Evolutionary conservation across 2,888 invertebrate genomes (phyloP), one percentile per base, ranked within the genome.

Genomic region (Bhutanitis thaidina): DNA sequence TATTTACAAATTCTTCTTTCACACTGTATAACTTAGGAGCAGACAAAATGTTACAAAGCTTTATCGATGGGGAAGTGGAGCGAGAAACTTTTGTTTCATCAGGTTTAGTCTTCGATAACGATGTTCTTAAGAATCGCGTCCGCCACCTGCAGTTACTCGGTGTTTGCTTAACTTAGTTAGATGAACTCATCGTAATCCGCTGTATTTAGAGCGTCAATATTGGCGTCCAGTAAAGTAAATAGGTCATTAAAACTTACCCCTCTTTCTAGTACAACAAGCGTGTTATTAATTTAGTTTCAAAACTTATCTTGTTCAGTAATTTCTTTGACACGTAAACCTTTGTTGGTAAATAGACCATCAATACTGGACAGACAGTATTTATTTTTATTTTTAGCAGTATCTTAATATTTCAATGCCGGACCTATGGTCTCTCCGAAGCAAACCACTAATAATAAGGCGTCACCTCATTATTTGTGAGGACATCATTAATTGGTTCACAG

Each of bases 281-380:
- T 27, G 14, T 41, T 43, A 49, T 49, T 49, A 41, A 49, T 49
- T 43, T 43, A 43, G 34, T 41, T 36, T 25, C 41, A 5, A 48
- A 49, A 41, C 41, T 47, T 39, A 39, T 39, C 40, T 41, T 49
- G 48, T 49, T 41, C 41, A 12, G 29, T 49, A 49, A 49, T 49
- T 43, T 16, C 41, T 49, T 49, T 49, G 41, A 49, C 41, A 43
- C 41, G 36, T 9, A 15, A 15, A 14, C 35, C 41, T 12, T 43
- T 49, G 29, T 43, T 36, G 25, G 20, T 40, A 29, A 49, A 48
- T 35, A 12, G 12, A 27, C 20, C 20, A 20, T n/a, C 20, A 20
- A 20, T 5, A 20, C 20, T 5, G 5, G 20, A 20, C 20, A 20
- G 5, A 5, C 20, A 3, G 20, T n/a, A n/a, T n/a, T n/a, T n/a